phyloP scores from a whole-genome alignment of 1,140 invertebrate species.

The honey bee (Apis mellifera) region Amel_HAv3.1 CM009940.2:6713501-6714000 shows the following conservation, averaged over 20 bases:
- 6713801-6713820: constrained; percentile 60
- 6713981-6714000: no score
- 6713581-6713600: not conserved
- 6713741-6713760: constrained; percentile 63
- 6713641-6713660: constrained; percentile 30
- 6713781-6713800: constrained; percentile 59
- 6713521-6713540: no score
- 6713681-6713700: not conserved
- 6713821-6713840: constrained; percentile 63
- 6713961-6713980: constrained; percentile 25
- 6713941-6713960: constrained; percentile 12
- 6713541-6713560: no score
- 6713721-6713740: constrained; percentile 67
- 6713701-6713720: constrained; percentile 50
- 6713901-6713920: constrained; percentile 64
- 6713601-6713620: constrained; percentile 32
- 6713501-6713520: no score
- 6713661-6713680: constrained; percentile 9
- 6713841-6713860: constrained; percentile 64
- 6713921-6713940: constrained; percentile 13
- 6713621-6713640: constrained; percentile 33
- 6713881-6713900: constrained; percentile 66
- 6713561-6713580: no score
- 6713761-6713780: constrained; percentile 67
- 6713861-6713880: constrained; percentile 59